phyloP scores from a whole-genome alignment of 2,113 vertebrate species.

The Peromyscus leucopus region DNA sequence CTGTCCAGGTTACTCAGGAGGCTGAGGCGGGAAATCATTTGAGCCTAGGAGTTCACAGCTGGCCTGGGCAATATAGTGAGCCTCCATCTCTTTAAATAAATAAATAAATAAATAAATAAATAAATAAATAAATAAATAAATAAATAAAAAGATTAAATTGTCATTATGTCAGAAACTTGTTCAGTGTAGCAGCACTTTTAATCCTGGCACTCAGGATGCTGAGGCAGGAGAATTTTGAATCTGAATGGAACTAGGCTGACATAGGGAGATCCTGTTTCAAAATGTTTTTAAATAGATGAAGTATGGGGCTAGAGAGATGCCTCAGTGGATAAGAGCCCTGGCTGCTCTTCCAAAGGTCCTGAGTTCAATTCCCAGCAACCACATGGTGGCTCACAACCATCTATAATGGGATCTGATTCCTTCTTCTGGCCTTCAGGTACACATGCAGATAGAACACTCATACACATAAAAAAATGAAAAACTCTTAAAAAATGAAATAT shows the following conservation, averaged over 20 bases:
- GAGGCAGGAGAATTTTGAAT: background rate
- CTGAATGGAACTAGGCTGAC: background rate
- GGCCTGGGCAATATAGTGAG: background rate
- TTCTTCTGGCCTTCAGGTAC: background rate
- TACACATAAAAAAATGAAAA: background rate
- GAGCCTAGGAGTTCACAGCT: background rate
- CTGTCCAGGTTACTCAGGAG: background rate
- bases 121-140: background rate
- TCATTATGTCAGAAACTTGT: constrained; percentile 17
- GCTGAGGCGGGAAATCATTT: background rate
- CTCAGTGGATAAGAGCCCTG: background rate
- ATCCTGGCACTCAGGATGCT: background rate
- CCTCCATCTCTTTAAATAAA: background rate
- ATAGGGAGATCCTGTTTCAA: background rate
- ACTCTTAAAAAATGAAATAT: background rate
- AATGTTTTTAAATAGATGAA: background rate
- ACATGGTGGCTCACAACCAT: background rate
- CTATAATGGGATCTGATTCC: background rate
- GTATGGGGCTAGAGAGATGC: background rate
- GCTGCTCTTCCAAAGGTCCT: background rate
- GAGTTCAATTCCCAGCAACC: background rate
- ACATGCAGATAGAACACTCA: background rate
- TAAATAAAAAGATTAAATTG: background rate
- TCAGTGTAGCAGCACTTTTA: background rate
- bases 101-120: background rate